Evolutionary conservation across 2,888 invertebrate genomes (phyloP), one percentile per base, ranked within the genome.

Genomic region (Campoplex nolae): DNA sequence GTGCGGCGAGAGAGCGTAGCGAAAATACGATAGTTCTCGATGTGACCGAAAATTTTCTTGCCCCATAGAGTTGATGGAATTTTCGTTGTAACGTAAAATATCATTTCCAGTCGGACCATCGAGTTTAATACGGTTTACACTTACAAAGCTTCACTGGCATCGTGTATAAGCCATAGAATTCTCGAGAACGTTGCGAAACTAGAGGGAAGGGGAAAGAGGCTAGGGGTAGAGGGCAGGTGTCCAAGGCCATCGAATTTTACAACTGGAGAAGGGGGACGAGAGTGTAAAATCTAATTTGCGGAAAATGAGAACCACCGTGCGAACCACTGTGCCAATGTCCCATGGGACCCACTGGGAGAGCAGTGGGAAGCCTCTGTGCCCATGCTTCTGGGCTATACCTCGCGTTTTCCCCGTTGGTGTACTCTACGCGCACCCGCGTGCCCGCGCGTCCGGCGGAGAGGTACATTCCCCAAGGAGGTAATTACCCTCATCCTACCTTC

Each of bases 291-390:
- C 89, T 89, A 92, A 92, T 91, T 92, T 90, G 83, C 83, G 88
- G 89, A 89, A 91, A 90, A 92, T 93, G 93, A 93, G 93, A 92
- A 93, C 92, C 93, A 87, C 88, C 88, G 89, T 92, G 93, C 92
- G 93, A 92, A 90, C 90, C 92, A 88, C 93, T 92, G 93, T 79
- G 83, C 83, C 62, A 70, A 76, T 85, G 88, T 92, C 93, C 93
- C 93, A 85, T 87, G 92, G 92, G 93, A 92, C 90, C 45, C 89
- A 92, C 92, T 92, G 92, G 92, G 92, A 92, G 92, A 92, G 92
- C 93, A 93, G 91, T 92, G 92, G 92, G 93, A 93, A 93, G 92
- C 92, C 92, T 93, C 92, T 91, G 91, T 92, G 89, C 92, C 92
- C 91, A 91, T 91, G 90, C 91, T 89, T 65, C 42, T 75, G 92